phyloP scores from a whole-genome alignment of 2,797 vertebrate species.

The Bradypodion pumilum region DNA sequence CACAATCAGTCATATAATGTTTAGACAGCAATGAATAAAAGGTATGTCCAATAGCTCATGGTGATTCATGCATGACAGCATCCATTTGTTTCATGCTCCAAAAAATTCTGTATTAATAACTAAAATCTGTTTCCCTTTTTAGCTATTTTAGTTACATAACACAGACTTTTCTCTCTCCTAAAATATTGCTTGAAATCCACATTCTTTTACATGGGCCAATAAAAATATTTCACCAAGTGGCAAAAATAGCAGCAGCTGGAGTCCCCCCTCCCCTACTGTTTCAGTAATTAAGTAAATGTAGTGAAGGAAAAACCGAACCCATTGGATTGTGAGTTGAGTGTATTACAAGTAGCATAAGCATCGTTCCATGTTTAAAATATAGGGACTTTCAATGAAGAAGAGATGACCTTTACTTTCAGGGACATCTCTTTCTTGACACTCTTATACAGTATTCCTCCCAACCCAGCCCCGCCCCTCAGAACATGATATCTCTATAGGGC shows the following conservation, averaged over 20 bases:
- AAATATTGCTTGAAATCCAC: slow-evolving; percentile 63
- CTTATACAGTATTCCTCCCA: neutral
- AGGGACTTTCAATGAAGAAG: slow-evolving; percentile 24
- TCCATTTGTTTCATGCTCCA: slow-evolving; percentile 77
- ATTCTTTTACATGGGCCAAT: slow-evolving; percentile 61
- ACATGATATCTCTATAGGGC: neutral
- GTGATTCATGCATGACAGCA: slow-evolving; percentile 73
- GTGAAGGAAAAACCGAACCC: slow-evolving; percentile 46
- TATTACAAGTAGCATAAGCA: neutral
- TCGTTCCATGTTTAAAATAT: neutral
- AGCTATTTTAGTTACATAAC: slow-evolving; percentile 70
- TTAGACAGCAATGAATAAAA: slow-evolving; percentile 69
- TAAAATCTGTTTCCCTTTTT: slow-evolving; percentile 74
- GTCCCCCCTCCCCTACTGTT: slow-evolving; percentile 7
- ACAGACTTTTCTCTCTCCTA: slow-evolving; percentile 60
- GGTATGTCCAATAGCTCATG: slow-evolving; percentile 69
- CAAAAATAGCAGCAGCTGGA: slow-evolving; percentile 46
- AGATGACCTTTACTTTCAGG: neutral
- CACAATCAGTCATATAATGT: slow-evolving; percentile 54
- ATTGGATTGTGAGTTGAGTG: slow-evolving; percentile 12
- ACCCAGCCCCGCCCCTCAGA: too few relatives aligned
- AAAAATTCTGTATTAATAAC: slow-evolving; percentile 75
- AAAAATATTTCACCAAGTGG: slow-evolving; percentile 10
- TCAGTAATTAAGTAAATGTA: slow-evolving; percentile 38
- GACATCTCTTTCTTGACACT: neutral